Conservation (phyloP, 2,113 vertebrate genomes). For the Myanophis thanlyinensis region DNA sequence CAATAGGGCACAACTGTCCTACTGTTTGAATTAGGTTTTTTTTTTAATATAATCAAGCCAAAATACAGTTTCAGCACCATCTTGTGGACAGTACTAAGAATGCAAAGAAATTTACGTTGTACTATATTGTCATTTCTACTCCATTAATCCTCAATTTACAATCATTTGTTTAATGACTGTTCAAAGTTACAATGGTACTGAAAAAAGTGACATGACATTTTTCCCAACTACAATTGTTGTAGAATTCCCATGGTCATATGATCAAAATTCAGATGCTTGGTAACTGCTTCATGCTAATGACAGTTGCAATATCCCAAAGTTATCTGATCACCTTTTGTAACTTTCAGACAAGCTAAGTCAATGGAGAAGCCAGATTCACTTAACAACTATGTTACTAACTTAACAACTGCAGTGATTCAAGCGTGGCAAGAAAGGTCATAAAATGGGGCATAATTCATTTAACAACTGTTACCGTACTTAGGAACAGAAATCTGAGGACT, state of each 20-base stretch:
- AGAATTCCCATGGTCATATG: not conserved
- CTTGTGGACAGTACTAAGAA: not conserved
- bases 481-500: not conserved
- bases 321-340: not conserved
- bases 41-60: not conserved
- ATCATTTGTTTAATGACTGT: not conserved
- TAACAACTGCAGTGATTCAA: not conserved
- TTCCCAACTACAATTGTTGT: not conserved
- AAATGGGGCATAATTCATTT: not conserved
- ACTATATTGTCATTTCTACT: not conserved
- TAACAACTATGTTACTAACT: not conserved
- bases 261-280: not conserved
- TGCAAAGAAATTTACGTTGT: not conserved
- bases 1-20: not conserved
- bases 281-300: not conserved
- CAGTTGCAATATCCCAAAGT: not conserved
- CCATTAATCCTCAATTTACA: not conserved
- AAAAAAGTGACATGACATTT: not conserved
- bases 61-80: not conserved
- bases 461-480: not conserved
- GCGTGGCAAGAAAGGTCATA: not conserved
- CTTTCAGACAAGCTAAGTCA: not conserved
- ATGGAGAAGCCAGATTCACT: not conserved
- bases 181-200: not conserved
- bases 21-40: not conserved